phyloP scores from a whole-genome alignment of 2,113 vertebrate species.

The Chlamydotis undulata region DNA sequence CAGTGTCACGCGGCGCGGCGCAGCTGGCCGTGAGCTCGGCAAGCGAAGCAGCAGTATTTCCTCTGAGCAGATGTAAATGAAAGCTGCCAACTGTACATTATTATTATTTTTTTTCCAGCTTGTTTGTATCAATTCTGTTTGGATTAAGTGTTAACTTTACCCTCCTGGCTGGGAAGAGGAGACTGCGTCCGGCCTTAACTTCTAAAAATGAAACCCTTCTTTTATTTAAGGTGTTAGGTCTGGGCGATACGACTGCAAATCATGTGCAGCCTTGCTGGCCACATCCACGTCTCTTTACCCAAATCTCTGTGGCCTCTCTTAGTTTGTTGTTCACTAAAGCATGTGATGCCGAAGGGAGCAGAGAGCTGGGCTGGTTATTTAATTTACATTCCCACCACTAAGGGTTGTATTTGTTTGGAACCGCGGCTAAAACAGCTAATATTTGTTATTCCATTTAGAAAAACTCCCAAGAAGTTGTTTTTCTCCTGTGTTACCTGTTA shows the following conservation, averaged over 20 bases:
- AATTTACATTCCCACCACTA: not conserved
- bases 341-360: not conserved
- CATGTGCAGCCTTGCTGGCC: not conserved
- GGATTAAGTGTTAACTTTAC: not conserved
- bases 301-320: not conserved
- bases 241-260: not conserved
- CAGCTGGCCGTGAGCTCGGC: not conserved
- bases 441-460: not conserved
- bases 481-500: not conserved
- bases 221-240: not conserved
- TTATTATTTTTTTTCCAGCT: not conserved
- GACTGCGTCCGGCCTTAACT: not conserved
- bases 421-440: not conserved
- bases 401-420: not conserved
- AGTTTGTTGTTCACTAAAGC: not conserved
- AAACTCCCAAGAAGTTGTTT: not conserved
- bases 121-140: not conserved
- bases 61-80: not conserved
- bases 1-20: fast-evolving
- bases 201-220: not conserved
- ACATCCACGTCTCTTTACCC: not conserved
- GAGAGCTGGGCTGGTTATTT: not conserved
- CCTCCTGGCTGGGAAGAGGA: not conserved
- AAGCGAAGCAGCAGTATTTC: not conserved
- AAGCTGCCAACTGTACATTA: not conserved